Evolutionary conservation across 2,888 invertebrate genomes (phyloP).

Genomic region (Mayetiola destructor): DNA sequence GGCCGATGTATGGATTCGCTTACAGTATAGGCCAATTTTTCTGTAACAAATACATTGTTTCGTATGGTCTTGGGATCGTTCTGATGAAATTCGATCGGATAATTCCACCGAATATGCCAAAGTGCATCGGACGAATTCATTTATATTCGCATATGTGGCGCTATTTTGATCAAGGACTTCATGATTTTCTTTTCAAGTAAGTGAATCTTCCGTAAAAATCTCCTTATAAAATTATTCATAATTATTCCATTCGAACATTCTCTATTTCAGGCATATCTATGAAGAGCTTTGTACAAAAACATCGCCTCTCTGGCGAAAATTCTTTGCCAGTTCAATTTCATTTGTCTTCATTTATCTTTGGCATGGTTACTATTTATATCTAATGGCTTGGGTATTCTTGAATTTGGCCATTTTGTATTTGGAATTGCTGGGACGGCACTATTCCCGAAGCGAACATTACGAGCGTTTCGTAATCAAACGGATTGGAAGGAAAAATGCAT

Average conservation of each 20-base stretch:
- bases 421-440: constrained; percentile 46
- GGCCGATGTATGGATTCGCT: constrained; percentile 71
- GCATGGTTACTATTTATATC: constrained; percentile 69
- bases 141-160: constrained; percentile 96
- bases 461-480: constrained; percentile 28
- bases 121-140: constrained; percentile 82
- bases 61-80: constrained; percentile 68
- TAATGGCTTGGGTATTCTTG: constrained; percentile 74
- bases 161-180: constrained; percentile 86
- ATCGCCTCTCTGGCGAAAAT: constrained; percentile 31
- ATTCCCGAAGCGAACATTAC: constrained; percentile 31
- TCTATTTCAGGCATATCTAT: constrained; percentile 64
- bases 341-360: constrained; percentile 77
- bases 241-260: too few species aligned
- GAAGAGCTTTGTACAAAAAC: constrained; percentile 42
- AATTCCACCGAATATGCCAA: constrained; percentile 62
- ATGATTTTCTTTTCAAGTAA: constrained; percentile 72
- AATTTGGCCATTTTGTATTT: constrained; percentile 67
- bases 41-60: constrained; percentile 76
- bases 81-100: constrained; percentile 50
- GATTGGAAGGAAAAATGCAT: constrained; percentile 32
- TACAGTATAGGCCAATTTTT: constrained; percentile 87
- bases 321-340: constrained; percentile 47
- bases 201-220: too few species aligned
- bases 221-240: constrained; percentile 11